Percentiles rank a stretch among this genome's conserved stretches.
phyloP scores from a whole-genome alignment of 2,797 vertebrate species.

The Cygnus olor region DNA sequence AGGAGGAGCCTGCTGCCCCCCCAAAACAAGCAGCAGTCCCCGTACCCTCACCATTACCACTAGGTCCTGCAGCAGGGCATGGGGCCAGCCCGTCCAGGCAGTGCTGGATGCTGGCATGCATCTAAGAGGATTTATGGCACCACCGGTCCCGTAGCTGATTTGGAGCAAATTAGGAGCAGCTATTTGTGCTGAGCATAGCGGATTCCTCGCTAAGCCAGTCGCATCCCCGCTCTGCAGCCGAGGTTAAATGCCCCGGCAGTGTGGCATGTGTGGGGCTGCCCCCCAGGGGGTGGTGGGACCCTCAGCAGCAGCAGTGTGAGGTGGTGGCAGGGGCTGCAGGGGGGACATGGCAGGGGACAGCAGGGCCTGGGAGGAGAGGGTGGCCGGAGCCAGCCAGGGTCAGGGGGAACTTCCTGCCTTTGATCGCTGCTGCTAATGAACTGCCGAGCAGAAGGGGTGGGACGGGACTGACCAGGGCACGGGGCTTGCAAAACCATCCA shows the following conservation, averaged over 20 bases:
- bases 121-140: background rate
- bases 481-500: background rate
- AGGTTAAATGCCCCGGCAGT: background rate
- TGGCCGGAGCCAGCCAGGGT: background rate
- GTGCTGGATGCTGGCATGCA: accelerated
- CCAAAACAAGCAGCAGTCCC: background rate
- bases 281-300: background rate
- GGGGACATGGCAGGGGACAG: background rate
- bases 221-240: accelerated
- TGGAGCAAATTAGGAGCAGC: slow-evolving; percentile 11
- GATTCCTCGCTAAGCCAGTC: background rate
- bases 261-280: accelerated
- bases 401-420: slow-evolving; percentile 19
- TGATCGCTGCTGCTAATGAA: background rate
- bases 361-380: background rate
- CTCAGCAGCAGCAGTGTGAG: background rate
- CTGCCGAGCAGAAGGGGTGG: background rate
- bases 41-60: background rate
- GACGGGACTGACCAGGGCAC: background rate
- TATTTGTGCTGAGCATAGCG: background rate
- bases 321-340: accelerated
- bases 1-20: background rate
- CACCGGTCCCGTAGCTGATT: background rate
- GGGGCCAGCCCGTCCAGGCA: background rate
- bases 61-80: background rate